Evolutionary conservation across 2,113 vertebrate species (phyloP).

Genomic region (Sula dactylatra): DNA sequence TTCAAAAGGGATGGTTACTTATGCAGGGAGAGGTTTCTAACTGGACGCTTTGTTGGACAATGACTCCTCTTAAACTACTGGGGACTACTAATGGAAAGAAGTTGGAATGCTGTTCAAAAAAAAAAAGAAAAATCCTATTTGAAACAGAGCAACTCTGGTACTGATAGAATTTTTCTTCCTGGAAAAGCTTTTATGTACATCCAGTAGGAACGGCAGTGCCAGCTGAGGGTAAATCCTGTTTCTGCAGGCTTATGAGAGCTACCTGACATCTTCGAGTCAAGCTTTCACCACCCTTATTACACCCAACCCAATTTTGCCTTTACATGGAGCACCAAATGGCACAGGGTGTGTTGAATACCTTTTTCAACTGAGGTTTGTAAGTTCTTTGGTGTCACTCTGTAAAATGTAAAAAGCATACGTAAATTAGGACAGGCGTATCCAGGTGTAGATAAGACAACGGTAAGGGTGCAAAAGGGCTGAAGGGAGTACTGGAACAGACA

Average conservation of each 20-base stretch:
- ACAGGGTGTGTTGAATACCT: rapidly evolving
- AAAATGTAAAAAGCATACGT: not conserved
- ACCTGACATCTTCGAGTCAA: not conserved
- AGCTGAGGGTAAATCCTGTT: not conserved
- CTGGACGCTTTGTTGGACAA: not conserved
- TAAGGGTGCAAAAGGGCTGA: not conserved
- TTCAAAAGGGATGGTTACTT: not conserved
- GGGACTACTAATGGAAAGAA: not conserved
- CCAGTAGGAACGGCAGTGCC: not conserved
- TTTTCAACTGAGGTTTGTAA: not conserved
- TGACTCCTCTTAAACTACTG: rapidly evolving
- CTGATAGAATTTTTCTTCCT: not conserved
- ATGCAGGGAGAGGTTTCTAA: not conserved
- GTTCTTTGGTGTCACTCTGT: not conserved
- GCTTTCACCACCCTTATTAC: not conserved
- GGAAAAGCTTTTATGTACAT: not conserved
- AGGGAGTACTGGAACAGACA: not conserved
- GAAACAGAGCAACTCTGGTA: too few species aligned
- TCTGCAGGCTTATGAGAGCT: not conserved
- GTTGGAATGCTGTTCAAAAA: not conserved
- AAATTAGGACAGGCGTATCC: not conserved
- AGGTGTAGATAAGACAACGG: not conserved
- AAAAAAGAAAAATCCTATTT: not conserved
- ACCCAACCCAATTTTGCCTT: not conserved
- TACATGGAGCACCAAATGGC: not conserved